Percentiles rank a stretch among this genome's conserved stretches.
phyloP scores from a whole-genome alignment of 2,797 vertebrate species.

The Glossophaga mutica region DNA sequence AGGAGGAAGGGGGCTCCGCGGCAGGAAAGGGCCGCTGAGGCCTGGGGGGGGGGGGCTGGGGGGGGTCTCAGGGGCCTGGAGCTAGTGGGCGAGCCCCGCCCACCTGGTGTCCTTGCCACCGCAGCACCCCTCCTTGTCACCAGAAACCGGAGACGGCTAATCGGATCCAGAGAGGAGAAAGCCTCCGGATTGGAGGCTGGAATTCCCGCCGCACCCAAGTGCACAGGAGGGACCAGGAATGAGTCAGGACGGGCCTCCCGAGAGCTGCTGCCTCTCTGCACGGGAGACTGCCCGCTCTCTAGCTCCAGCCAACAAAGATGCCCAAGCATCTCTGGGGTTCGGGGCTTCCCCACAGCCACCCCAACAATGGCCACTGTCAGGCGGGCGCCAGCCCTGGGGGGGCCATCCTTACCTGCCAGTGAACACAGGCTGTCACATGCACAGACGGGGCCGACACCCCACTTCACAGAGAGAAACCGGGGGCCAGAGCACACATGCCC shows the following conservation, averaged over 20 bases:
- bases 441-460: neutral
- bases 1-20: too few relatives aligned
- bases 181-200: neutral
- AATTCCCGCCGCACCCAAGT: too few relatives aligned
- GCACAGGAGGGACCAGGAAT: neutral
- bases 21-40: rapidly evolving
- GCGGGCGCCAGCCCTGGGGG: rapidly evolving
- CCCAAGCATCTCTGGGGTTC: neutral
- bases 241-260: rapidly evolving
- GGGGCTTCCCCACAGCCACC: rapidly evolving
- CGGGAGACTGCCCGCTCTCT: rapidly evolving
- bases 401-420: rapidly evolving
- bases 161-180: neutral
- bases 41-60: neutral
- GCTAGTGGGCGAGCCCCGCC: neutral
- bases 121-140: rapidly evolving
- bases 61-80: neutral
- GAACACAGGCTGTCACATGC: rapidly evolving
- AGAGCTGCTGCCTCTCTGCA: rapidly evolving
- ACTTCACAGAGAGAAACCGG: neutral
- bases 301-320: rapidly evolving
- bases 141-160: neutral
- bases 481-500: neutral
- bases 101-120: rapidly evolving
- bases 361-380: rapidly evolving